A percentile compares a stretch with the other conserved stretches of the same genome.
phyloP scores from a whole-genome alignment of 2,888 invertebrate genomes.

The Thymelicus sylvestris region DNA sequence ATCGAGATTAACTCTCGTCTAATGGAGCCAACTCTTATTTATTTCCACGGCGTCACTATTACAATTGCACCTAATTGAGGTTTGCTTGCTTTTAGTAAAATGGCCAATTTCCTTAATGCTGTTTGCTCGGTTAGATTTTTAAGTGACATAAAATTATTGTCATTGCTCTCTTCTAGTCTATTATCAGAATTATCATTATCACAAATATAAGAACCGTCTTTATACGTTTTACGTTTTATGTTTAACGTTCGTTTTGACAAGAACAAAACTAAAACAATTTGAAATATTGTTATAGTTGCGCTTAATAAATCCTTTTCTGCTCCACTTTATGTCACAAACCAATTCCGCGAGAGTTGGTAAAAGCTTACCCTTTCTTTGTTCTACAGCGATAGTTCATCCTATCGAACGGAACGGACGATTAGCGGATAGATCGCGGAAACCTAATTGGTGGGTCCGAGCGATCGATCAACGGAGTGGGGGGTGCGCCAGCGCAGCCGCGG shows the following conservation, averaged over 20 bases:
- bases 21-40: conserved; percentile 72
- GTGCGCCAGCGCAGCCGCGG: conserved; percentile 68
- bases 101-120: conserved; percentile 76
- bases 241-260: not conserved
- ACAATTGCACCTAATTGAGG: conserved; percentile 79
- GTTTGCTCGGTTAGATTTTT: conserved; percentile 58
- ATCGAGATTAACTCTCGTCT: conserved; percentile 80
- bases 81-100: conserved; percentile 81
- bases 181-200: conserved; percentile 29
- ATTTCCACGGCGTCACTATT: conserved; percentile 77
- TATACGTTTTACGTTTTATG: conserved; percentile 1
- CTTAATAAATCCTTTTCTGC: conserved; percentile 19
- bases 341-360: conserved; percentile 7
- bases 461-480: conserved; percentile 64
- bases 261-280: not conserved
- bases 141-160: conserved; percentile 59
- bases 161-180: conserved; percentile 47
- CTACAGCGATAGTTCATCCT: conserved; percentile 27
- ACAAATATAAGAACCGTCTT: conserved; percentile 28
- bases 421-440: conserved; percentile 66
- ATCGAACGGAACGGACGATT: conserved; percentile 51
- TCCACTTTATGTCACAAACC: conserved; percentile 17
- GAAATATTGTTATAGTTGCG: not conserved
- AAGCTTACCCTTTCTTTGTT: conserved; percentile 24
- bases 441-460: conserved; percentile 75